Evolutionary conservation across 2,113 vertebrate genomes (phyloP).

Genomic region (Actinemys pallida): DNA sequence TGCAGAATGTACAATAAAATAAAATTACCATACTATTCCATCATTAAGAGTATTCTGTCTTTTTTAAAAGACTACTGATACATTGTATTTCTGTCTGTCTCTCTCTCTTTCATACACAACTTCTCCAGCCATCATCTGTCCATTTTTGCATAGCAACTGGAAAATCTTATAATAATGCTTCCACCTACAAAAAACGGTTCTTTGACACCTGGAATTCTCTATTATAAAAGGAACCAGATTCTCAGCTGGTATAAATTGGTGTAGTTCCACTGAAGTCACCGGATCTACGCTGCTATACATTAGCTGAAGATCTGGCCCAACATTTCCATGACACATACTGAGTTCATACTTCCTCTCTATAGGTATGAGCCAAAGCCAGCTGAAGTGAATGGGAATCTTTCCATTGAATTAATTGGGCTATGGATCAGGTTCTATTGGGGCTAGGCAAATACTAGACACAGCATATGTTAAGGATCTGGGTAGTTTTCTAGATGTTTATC

Average conservation of each 20-base stretch:
- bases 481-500: not conserved
- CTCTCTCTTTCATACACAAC: not conserved
- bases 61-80: not conserved
- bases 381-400: not conserved
- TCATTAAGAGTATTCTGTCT: not conserved
- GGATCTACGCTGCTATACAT: not conserved
- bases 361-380: not conserved
- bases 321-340: not conserved
- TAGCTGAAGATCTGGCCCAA: not conserved
- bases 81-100: not conserved
- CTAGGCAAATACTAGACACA: not conserved
- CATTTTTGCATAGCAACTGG: not conserved
- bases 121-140: not conserved
- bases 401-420: not conserved
- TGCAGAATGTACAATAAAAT: not conserved
- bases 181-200: not conserved
- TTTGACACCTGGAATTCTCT: not conserved
- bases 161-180: not conserved
- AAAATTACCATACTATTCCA: not conserved
- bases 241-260: not conserved
- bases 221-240: not conserved
- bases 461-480: not conserved
- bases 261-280: not conserved
- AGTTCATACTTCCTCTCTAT: not conserved
- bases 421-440: not conserved